A percentile compares a stretch with the other conserved stretches of the same genome.
phyloP scores from a whole-genome alignment of 2,888 invertebrate species.

The Zelleria hepariella region DNA sequence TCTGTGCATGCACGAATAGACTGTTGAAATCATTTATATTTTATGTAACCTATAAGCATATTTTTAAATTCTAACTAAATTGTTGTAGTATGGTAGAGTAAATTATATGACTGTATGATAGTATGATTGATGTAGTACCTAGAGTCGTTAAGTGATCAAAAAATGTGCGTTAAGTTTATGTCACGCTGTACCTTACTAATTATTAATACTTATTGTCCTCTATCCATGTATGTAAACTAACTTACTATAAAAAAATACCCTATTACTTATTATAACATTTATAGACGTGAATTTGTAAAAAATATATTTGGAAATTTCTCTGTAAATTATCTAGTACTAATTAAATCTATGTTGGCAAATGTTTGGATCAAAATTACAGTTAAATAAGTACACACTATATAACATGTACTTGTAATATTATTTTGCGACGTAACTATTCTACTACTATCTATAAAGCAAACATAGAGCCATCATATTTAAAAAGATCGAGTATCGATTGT shows the following conservation, averaged over 20 bases:
- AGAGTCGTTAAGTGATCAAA: conserved; percentile 3
- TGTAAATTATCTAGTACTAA: too few species aligned
- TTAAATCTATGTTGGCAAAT: too few species aligned
- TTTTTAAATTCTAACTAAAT: not conserved
- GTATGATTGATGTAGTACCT: not conserved
- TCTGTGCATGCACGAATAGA: not conserved
- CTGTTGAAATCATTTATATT: not conserved
- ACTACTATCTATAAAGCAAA: too few species aligned
- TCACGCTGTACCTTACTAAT: conserved; percentile 40
- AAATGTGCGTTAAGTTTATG: conserved; percentile 22
- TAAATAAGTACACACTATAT: too few species aligned
- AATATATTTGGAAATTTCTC: too few species aligned
- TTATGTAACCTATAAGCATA: not conserved
- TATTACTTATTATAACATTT: not conserved
- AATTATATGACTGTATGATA: not conserved
- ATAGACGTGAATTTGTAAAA: not conserved
- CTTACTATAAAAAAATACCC: not conserved
- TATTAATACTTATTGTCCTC: conserved; percentile 14
- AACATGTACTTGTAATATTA: too few species aligned
- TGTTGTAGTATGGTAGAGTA: not conserved
- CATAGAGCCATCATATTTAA: too few species aligned
- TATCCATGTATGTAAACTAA: not conserved
- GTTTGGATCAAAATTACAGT: too few species aligned
- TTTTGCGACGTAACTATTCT: too few species aligned
- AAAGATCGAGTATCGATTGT: too few species aligned